Percentiles rank a stretch among this genome's conserved stretches.
These are phyloP conservation scores for Zoanthus sansibaricus DNA, from an alignment of 92 coral and sea anemone species.

Conservation along the genomic window DNA sequence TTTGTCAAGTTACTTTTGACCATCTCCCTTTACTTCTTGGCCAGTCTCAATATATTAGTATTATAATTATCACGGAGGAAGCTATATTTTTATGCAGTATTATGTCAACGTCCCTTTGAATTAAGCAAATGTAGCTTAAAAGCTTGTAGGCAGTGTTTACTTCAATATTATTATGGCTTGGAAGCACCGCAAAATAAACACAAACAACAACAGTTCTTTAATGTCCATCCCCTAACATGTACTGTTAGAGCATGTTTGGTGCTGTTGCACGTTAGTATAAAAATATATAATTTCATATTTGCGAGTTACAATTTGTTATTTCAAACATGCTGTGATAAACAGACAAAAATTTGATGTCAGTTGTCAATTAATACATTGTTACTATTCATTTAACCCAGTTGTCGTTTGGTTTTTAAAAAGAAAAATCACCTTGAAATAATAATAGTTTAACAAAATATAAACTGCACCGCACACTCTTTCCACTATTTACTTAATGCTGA, in stretches of 20 bases:
- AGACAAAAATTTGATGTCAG: background rate
- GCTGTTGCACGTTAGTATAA: background rate
- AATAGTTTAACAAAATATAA: background rate
- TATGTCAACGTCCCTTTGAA: slow-evolving; percentile 2
- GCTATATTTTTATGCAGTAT: background rate
- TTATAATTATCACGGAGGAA: background rate
- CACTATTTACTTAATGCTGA: background rate
- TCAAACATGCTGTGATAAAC: slow-evolving; percentile 3
- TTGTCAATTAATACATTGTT: background rate
- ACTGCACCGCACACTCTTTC: slow-evolving; percentile 13
- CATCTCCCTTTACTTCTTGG: background rate
- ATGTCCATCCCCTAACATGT: slow-evolving; percentile 2
- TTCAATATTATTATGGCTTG: slow-evolving; percentile 8
- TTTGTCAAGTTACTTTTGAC: background rate
- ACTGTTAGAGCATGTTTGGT: slow-evolving; percentile 4
- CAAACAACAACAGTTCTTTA: background rate
- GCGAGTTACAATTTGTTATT: background rate
- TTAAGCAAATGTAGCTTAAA: slow-evolving; percentile 5
- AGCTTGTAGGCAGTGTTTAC: slow-evolving; percentile 2
- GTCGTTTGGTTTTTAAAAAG: slow-evolving; percentile 3
- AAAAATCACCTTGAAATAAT: background rate
- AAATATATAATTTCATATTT: background rate
- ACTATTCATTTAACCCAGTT: slow-evolving; percentile 2
- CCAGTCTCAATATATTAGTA: slow-evolving; percentile 10
- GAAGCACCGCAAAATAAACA: background rate